phyloP scores from a whole-genome alignment of 1,140 invertebrate species.

The Ips typographus region DNA sequence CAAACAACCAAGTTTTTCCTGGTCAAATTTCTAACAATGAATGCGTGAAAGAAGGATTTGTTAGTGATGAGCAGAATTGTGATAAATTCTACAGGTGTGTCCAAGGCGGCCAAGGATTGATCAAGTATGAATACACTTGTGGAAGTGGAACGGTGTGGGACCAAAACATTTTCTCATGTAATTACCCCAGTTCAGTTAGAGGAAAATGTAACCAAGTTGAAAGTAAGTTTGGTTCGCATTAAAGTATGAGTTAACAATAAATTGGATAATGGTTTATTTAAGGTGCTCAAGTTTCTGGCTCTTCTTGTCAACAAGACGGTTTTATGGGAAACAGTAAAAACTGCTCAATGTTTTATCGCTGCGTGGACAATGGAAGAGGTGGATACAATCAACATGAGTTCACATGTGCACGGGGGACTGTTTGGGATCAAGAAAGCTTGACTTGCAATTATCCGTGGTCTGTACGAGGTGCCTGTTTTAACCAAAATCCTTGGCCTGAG shows the following conservation, averaged over 20 bases:
- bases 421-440: constrained; percentile 54
- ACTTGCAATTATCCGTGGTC: constrained; percentile 56
- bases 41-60: constrained; percentile 65
- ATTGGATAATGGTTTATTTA: neutral
- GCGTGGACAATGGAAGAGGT: constrained; percentile 59
- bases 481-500: neutral
- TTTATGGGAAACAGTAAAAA: constrained; percentile 56
- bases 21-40: constrained; percentile 21
- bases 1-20: neutral
- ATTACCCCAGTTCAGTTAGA: constrained; percentile 46
- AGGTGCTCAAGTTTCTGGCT: constrained; percentile 1
- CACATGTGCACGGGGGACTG: constrained; percentile 61
- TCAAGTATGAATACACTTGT: constrained; percentile 68
- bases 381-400: constrained; percentile 60
- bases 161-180: constrained; percentile 63
- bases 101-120: constrained; percentile 54
- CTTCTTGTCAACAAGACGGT: constrained; percentile 43
- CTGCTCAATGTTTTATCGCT: constrained; percentile 70
- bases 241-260: too few species aligned
- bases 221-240: neutral
- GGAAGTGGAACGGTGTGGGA: constrained; percentile 74
- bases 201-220: constrained; percentile 15
- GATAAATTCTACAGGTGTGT: constrained; percentile 79
- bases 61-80: constrained; percentile 68
- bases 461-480: constrained; percentile 45